Conservation (phyloP, 2,113 vertebrate genomes). For the Progne subis region DNA sequence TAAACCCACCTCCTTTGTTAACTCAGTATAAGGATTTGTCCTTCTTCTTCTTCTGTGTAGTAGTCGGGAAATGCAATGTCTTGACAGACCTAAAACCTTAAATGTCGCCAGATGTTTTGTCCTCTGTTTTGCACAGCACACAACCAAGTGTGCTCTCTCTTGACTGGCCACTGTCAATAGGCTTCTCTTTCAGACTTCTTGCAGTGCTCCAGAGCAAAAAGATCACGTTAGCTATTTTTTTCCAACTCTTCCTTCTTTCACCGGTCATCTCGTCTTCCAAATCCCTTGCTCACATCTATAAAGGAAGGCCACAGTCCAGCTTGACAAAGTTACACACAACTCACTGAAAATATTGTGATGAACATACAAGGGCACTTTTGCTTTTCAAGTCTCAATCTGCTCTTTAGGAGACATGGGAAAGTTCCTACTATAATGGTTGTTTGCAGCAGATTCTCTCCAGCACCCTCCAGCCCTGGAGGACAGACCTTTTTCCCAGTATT, state of each 20-base stretch:
- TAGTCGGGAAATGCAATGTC: neutral
- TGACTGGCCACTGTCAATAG: neutral
- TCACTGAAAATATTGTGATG: neutral
- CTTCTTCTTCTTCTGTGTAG: neutral
- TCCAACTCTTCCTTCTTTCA: neutral
- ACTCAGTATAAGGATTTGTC: neutral
- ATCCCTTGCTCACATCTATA: neutral
- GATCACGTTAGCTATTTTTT: neutral
- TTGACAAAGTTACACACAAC: neutral
- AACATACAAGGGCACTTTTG: neutral
- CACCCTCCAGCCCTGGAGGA: neutral
- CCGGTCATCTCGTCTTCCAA: accelerated
- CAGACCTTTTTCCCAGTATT: neutral
- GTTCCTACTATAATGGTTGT: neutral
- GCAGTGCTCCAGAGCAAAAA: neutral
- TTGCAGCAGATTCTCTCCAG: neutral
- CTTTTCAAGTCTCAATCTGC: neutral
- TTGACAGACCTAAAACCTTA: neutral
- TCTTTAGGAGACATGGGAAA: neutral
- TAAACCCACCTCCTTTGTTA: neutral
- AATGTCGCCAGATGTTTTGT: neutral
- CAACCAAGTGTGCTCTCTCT: neutral
- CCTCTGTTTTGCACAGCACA: neutral
- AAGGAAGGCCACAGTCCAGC: neutral
- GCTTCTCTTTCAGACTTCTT: neutral